A percentile compares a stretch with the other conserved stretches of the same genome.
phyloP scores from a whole-genome alignment of 2,888 invertebrate genomes.

The Ramazzottius varieornatus region DNA sequence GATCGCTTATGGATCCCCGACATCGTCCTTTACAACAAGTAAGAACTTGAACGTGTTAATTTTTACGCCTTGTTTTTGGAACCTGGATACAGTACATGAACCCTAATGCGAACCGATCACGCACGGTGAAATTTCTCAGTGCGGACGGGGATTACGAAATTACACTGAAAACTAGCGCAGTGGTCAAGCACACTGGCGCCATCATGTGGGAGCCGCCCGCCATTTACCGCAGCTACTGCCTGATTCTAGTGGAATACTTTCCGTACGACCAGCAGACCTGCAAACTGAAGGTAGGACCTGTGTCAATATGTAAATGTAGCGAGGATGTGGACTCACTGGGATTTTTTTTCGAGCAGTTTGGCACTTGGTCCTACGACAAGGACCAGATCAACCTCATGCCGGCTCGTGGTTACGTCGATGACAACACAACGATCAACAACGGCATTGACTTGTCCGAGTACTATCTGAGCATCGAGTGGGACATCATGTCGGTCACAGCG shows the following conservation, averaged over 20 bases:
- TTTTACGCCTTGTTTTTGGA: background rate
- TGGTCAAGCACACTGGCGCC: slow-evolving; percentile 32
- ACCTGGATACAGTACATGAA: background rate
- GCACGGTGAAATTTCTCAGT: too few relatives aligned
- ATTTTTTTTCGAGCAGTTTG: slow-evolving; percentile 49
- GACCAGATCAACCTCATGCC: slow-evolving; percentile 7
- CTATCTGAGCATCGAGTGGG: background rate
- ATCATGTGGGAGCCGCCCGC: slow-evolving; percentile 91
- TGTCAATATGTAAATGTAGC: background rate
- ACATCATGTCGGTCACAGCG: slow-evolving; percentile 34
- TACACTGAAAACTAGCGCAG: slow-evolving; percentile 24
- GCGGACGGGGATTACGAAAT: slow-evolving; percentile 26
- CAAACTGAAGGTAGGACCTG: slow-evolving; percentile 14
- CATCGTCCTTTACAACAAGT: slow-evolving; percentile 2
- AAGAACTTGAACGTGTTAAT: too few relatives aligned
- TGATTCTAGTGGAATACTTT: slow-evolving; percentile 79
- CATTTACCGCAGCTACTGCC: slow-evolving; percentile 32
- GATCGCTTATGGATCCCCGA: background rate
- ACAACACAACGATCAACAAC: background rate
- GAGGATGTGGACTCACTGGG: background rate
- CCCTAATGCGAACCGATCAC: background rate
- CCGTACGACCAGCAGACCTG: slow-evolving; percentile 88
- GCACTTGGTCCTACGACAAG: slow-evolving; percentile 45
- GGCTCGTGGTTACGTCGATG: background rate
- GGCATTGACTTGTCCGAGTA: background rate